phyloP scores from a whole-genome alignment of 2,888 invertebrate species.

The Dendrolimus houi region DNA sequence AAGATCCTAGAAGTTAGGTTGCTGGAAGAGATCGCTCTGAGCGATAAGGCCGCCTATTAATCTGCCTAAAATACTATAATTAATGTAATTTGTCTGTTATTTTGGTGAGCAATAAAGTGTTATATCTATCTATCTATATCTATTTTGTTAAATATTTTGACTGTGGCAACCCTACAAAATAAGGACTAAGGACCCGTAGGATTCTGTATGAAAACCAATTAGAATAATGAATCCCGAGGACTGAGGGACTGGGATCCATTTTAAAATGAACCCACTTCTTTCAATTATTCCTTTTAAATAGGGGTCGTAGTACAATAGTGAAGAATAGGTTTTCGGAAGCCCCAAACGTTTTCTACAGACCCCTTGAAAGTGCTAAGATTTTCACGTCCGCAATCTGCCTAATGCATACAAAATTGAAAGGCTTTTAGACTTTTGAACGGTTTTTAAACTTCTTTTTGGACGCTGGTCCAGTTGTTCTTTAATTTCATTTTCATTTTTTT shows the following conservation, averaged over 20 bases:
- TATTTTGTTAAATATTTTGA: not conserved
- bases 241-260: conserved; percentile 21
- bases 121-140: not conserved
- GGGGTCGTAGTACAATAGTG: conserved; percentile 12
- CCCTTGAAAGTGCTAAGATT: conserved; percentile 37
- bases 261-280: conserved; percentile 14
- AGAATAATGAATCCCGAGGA: conserved; percentile 64
- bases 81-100: too few species aligned
- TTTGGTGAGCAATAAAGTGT: too few species aligned
- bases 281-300: not conserved
- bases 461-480: too few species aligned
- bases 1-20: too few species aligned
- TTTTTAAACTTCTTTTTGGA: conserved; percentile 28
- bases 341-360: conserved; percentile 16
- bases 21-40: too few species aligned
- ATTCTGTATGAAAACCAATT: conserved; percentile 54
- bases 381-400: conserved; percentile 52
- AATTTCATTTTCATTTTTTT: too few species aligned
- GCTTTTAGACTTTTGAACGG: not conserved
- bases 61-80: too few species aligned
- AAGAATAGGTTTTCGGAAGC: not conserved
- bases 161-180: conserved; percentile 28
- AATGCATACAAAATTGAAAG: conserved; percentile 42
- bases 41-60: too few species aligned
- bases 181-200: conserved; percentile 36